These are phyloP conservation scores for Eolophus roseicapilla DNA, from an alignment of 2,113 vertebrate genomes.

Conservation along the genomic window DNA sequence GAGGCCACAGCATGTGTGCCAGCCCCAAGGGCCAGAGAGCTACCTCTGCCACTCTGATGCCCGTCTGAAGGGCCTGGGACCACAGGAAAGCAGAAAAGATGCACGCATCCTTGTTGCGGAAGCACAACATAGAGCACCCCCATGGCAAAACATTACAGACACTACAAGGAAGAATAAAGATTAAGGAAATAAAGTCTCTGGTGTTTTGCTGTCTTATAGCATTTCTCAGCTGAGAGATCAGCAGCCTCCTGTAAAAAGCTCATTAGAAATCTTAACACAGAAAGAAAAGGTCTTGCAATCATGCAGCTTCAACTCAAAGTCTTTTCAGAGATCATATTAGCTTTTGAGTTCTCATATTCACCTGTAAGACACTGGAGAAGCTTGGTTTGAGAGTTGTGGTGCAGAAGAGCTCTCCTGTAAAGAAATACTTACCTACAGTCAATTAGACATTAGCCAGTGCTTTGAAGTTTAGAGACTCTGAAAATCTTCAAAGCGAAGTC, in stretches of 20 bases:
- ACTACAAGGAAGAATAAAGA: neutral
- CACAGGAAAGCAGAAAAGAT: neutral
- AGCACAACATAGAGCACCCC: neutral
- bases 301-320: neutral
- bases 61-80: neutral
- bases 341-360: neutral
- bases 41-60: neutral
- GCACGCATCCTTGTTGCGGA: neutral
- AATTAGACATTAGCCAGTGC: neutral
- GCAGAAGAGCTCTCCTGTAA: neutral
- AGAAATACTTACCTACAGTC: conserved; percentile 2
- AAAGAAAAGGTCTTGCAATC: neutral
- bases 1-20: neutral
- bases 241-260: neutral
- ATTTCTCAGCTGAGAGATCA: neutral
- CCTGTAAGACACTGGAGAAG: neutral
- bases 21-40: neutral
- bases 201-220: neutral
- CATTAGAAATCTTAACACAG: neutral
- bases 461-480: conserved; percentile 4
- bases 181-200: neutral
- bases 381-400: neutral
- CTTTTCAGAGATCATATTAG: neutral
- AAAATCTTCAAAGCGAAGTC: conserved; percentile 27
- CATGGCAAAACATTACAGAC: neutral